Base-by-base conservation (phyloP, 2,888 invertebrate species). In the Caenorhabditis plicata region DNA sequence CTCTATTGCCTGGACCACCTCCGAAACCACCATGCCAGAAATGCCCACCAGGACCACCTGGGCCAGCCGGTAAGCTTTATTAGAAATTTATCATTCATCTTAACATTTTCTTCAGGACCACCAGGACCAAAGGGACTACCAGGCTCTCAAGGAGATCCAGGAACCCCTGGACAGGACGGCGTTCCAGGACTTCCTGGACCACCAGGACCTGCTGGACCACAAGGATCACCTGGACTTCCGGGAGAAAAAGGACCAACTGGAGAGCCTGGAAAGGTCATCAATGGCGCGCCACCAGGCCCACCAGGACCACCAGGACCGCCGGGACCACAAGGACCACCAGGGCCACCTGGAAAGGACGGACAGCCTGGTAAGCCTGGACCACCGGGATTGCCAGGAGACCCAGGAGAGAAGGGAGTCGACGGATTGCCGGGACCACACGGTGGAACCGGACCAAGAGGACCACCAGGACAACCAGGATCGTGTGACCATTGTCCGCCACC, bases 401-500 rank as follows among this genome's bases (percentile, higher is more conserved):
- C 74, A 33, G 81, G 81, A 60, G 55, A 71, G 73, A 44, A 61
- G 50, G 75, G 76, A 52, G 66, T 83, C 4, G 86, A 86, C n/a
- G 83, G 79, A 26, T 68, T 67, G 46, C 84, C 85, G 71, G 64
- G 77, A 64, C 62, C 63, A 36, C 61, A 64, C 29, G 71, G 73
- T 48, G 45, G 60, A 22, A 52, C 65, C n/a, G 67, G 73, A 57
- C 68, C 71, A 33, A 60, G 64, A 27, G 74, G 74, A 44, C 71
- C 69, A 31, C 63, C 60, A 15, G 74, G 74, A 52, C 70, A 68
- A 39, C 67, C 70, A 22, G 72, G 72, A 46, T 68, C 71, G n/a
- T 80, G 80, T 62, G 78, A 78, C 51, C 79, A 79, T 35, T 80
- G 80, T 43, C 79, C 80, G 40, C 71, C 76, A 31, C 78, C 78